A percentile compares a stretch with the other conserved stretches of the same genome.
Conservation (phyloP, 2,797 vertebrate genomes). For the Anguilla marmorata region DNA sequence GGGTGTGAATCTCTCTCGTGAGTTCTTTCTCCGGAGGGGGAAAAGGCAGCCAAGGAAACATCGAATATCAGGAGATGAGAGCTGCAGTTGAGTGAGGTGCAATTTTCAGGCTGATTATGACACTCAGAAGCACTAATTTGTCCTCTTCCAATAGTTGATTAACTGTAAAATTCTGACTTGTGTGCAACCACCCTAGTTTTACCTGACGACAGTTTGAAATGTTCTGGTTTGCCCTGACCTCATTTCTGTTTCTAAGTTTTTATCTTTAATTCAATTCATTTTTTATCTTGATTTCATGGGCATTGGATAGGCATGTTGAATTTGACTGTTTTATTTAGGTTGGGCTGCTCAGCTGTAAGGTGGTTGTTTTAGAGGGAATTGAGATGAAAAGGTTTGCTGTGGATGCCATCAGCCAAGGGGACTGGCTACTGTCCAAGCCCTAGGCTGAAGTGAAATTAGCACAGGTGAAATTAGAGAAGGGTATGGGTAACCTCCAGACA, state of each 20-base stretch:
- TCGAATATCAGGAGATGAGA: not conserved
- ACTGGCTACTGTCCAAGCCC: constrained; percentile 19
- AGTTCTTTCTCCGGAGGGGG: not conserved
- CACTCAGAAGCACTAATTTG: not conserved
- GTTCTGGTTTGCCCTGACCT: not conserved
- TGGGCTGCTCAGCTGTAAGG: not conserved
- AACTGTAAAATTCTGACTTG: not conserved
- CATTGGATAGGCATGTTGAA: not conserved
- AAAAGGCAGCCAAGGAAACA: not conserved
- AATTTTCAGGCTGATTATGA: not conserved
- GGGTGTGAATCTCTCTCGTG: not conserved
- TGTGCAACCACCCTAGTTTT: not conserved
- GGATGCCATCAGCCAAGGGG: constrained; percentile 15
- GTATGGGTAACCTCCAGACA: not conserved
- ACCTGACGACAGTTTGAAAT: not conserved
- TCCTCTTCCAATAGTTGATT: not conserved
- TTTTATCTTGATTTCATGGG: not conserved
- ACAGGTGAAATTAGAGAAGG: constrained; percentile 23
- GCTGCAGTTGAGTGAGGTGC: not conserved
- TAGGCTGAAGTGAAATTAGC: constrained; percentile 17
- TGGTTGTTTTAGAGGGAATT: not conserved
- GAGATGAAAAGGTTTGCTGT: not conserved
- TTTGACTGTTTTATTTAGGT: not conserved
- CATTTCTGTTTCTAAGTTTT: not conserved
- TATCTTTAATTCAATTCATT: not conserved